Conservation (phyloP, 1,140 invertebrate species). For the Solenopsis invicta region DNA sequence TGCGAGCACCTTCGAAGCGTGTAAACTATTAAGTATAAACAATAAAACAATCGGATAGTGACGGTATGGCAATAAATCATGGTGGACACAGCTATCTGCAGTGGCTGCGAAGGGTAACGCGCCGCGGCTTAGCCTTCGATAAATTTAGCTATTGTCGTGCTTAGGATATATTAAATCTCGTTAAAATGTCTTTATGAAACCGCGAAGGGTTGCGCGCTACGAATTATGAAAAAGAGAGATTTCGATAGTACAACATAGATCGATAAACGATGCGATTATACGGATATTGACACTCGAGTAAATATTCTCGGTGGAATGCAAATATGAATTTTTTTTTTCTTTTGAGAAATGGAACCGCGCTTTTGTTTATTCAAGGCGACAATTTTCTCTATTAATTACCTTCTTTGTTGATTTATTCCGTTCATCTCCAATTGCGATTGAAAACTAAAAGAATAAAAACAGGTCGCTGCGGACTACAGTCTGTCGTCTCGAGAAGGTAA, state of each 20-base stretch:
- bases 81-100: constrained; percentile 65
- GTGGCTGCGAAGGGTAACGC: constrained; percentile 65
- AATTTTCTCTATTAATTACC: constrained; percentile 64
- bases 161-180: constrained; percentile 78
- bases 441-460: neutral
- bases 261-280: neutral
- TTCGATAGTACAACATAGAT: neutral
- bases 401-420: constrained; percentile 74
- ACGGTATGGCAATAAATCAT: constrained; percentile 72
- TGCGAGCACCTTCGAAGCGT: constrained; percentile 71
- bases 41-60: constrained; percentile 72
- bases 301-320: too few species aligned
- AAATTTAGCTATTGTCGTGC: constrained; percentile 79
- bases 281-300: neutral
- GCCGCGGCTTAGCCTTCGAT: constrained; percentile 63
- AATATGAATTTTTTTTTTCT: constrained; percentile 14
- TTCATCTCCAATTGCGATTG: constrained; percentile 21
- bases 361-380: constrained; percentile 74
- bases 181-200: constrained; percentile 74
- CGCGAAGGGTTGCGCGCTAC: neutral
- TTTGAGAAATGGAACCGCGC: constrained; percentile 52
- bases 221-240: neutral
- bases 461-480: neutral
- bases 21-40: constrained; percentile 78
- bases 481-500: neutral